These are phyloP conservation scores for Nycteola revayana DNA, from an alignment of 2,888 invertebrate genomes.

Conservation along the genomic window DNA sequence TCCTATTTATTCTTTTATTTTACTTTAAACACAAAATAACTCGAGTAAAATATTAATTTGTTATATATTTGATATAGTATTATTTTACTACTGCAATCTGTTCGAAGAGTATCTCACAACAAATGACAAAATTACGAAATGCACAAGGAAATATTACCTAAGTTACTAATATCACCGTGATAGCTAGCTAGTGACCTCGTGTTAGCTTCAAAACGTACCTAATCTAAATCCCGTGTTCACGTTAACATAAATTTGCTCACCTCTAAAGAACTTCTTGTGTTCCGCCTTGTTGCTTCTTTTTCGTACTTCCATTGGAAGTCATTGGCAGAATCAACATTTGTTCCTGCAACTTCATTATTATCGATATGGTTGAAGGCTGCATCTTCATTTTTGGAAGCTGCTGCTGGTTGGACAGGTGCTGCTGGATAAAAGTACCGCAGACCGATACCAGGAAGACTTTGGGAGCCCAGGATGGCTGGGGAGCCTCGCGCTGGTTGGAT, in stretches of 20 bases:
- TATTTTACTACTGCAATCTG: no score
- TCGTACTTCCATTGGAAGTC: slow-evolving; percentile 69
- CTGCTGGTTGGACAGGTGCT: slow-evolving; percentile 37
- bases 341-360: slow-evolving; percentile 48
- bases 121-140: no score
- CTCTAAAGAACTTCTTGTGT: slow-evolving; percentile 52
- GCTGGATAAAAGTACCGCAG: slow-evolving; percentile 65
- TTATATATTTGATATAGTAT: no score
- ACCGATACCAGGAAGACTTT: slow-evolving; percentile 65
- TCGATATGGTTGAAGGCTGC: slow-evolving; percentile 61
- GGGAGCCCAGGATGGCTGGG: slow-evolving; percentile 58
- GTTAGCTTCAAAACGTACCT: no score
- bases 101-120: no score
- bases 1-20: no score
- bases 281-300: slow-evolving; percentile 58
- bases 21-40: no score
- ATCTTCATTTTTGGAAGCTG: slow-evolving; percentile 55
- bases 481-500: background rate
- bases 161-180: no score
- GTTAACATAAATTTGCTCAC: slow-evolving; percentile 48
- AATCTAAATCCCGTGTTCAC: no score
- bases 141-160: no score
- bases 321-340: slow-evolving; percentile 45
- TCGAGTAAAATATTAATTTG: no score
- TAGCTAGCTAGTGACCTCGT: no score